Evolutionary conservation across 2,888 invertebrate genomes (phyloP).

Genomic region (Acrobasis consociella): DNA sequence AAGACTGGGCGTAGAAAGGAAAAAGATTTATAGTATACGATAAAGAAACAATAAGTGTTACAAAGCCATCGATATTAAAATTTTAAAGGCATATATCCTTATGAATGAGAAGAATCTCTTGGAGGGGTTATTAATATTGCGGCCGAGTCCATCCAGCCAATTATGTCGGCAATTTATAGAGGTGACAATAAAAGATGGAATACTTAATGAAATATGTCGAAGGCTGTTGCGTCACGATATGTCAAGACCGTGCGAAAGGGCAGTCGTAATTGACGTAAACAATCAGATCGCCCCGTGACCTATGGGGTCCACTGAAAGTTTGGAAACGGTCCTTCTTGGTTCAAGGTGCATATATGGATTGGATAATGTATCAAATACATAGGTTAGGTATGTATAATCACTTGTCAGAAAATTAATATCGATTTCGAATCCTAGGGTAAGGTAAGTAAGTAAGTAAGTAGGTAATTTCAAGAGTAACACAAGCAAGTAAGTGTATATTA

Average conservation of each 20-base stretch:
- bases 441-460: too few species aligned
- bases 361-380: too few species aligned
- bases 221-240: conserved; percentile 57
- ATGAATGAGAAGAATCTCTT: conserved; percentile 13
- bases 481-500: too few species aligned
- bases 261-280: conserved; percentile 48
- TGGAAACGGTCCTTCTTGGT: background rate
- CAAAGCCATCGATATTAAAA: background rate
- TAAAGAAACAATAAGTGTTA: conserved; percentile 9
- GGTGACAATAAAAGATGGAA: conserved; percentile 27
- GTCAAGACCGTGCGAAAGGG: conserved; percentile 70
- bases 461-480: too few species aligned
- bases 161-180: conserved; percentile 19
- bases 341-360: too few species aligned
- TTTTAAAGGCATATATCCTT: conserved; percentile 9
- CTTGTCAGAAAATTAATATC: too few species aligned
- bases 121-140: conserved; percentile 16
- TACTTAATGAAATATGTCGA: conserved; percentile 31
- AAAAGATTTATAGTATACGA: conserved; percentile 17
- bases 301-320: background rate
- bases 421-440: too few species aligned
- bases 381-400: too few species aligned
- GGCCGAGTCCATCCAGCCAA: conserved; percentile 6
- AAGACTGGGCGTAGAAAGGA: too few species aligned
- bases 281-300: conserved; percentile 25